Evolutionary conservation across 2,888 invertebrate genomes (phyloP).

Genomic region (Graphium colonna): DNA sequence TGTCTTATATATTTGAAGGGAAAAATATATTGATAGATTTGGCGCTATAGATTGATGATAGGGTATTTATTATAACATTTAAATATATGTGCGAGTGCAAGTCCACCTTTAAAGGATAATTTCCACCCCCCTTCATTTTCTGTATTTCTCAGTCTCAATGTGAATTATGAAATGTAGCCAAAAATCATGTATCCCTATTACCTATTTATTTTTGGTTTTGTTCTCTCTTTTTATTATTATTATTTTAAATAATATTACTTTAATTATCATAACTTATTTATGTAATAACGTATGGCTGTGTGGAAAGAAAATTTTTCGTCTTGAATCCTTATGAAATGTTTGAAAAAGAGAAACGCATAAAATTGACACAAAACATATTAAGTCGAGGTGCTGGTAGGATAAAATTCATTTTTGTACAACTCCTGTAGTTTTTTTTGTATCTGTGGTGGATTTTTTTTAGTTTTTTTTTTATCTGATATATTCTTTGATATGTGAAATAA

Average conservation of each 20-base stretch:
- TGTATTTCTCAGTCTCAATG: slow-evolving; percentile 17
- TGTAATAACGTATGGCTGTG: slow-evolving; percentile 72
- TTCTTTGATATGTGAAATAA: neutral
- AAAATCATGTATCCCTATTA: slow-evolving; percentile 59
- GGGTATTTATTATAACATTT: no score
- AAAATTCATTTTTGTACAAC: slow-evolving; percentile 35
- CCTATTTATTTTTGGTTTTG: slow-evolving; percentile 42
- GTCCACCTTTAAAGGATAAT: slow-evolving; percentile 15
- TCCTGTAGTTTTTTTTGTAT: slow-evolving; percentile 1
- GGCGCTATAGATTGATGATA: no score
- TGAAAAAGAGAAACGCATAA: slow-evolving; percentile 18
- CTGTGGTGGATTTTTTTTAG: slow-evolving; percentile 1
- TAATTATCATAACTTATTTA: slow-evolving; percentile 58
- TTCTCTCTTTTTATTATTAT: slow-evolving; percentile 28
- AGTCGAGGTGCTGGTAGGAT: slow-evolving; percentile 66
- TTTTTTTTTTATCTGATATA: neutral
- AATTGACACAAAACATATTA: slow-evolving; percentile 39
- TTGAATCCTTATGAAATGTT: slow-evolving; percentile 6
- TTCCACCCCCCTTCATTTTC: slow-evolving; percentile 19
- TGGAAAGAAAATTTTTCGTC: slow-evolving; percentile 56
- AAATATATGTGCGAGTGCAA: no score
- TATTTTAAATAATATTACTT: neutral
- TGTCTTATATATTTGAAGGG: no score
- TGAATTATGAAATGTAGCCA: slow-evolving; percentile 45
- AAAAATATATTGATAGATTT: no score